phyloP scores from a whole-genome alignment of 2,888 invertebrate genomes.

The Conistra vaccinii region DNA sequence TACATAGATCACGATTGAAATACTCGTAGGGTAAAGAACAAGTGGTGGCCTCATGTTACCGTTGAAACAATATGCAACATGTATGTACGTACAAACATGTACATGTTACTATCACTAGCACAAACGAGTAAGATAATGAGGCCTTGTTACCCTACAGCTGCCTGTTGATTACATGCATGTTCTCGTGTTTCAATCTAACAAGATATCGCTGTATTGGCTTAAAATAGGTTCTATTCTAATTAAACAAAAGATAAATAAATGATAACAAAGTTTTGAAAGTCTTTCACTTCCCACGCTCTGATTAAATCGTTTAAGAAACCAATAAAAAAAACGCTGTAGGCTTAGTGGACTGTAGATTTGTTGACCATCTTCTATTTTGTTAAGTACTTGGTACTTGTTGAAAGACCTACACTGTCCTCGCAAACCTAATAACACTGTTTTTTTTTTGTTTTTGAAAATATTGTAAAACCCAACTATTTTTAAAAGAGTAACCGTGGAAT shows the following conservation, averaged over 20 bases:
- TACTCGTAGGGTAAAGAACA: slow-evolving; percentile 21
- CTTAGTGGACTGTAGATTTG: no score
- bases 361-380: no score
- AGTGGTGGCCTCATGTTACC: slow-evolving; percentile 4
- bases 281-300: not conserved
- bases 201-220: slow-evolving; percentile 4
- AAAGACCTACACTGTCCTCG: no score
- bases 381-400: no score
- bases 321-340: no score
- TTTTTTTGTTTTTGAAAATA: no score
- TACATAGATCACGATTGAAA: not conserved
- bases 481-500: no score
- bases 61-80: slow-evolving; percentile 21
- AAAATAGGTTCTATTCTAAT: not conserved
- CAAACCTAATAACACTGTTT: no score
- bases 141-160: slow-evolving; percentile 33
- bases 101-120: slow-evolving; percentile 14
- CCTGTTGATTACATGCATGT: slow-evolving; percentile 26
- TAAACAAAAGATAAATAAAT: not conserved
- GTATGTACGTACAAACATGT: not conserved
- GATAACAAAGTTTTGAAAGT: not conserved
- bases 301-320: no score
- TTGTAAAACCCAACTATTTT: no score
- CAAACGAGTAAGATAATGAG: slow-evolving; percentile 30
- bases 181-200: slow-evolving; percentile 16